A percentile compares a stretch with the other conserved stretches of the same genome.
phyloP scores from a whole-genome alignment of 2,888 invertebrate genomes.

The Antheraea assamensis region DNA sequence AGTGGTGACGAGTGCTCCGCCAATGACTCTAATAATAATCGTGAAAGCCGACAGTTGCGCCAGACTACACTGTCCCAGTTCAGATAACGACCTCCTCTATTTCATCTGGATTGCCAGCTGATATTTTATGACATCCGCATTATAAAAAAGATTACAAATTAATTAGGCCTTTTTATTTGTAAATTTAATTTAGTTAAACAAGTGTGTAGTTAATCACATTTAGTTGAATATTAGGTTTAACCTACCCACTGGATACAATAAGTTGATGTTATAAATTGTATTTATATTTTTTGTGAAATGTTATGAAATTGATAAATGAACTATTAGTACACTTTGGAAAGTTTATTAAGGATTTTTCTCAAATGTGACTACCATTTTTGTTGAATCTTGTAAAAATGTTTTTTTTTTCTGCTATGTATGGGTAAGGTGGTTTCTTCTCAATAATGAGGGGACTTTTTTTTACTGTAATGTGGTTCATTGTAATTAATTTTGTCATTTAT shows the following conservation, averaged over 20 bases:
- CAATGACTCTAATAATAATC: constrained; percentile 2
- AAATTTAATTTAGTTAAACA: constrained; percentile 22
- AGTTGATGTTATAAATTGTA: too few relatives aligned
- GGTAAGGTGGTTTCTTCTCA: neutral
- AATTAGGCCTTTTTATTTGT: too few relatives aligned
- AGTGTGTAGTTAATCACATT: neutral
- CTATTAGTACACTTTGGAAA: too few relatives aligned
- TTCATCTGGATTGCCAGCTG: neutral
- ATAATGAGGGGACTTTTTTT: neutral
- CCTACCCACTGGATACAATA: neutral
- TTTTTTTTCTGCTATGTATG: neutral
- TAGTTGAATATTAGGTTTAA: too few relatives aligned
- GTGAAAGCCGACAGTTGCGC: neutral
- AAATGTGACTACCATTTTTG: too few relatives aligned
- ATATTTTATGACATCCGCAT: neutral
- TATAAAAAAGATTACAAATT: neutral
- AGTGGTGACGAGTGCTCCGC: neutral
- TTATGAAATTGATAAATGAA: too few relatives aligned
- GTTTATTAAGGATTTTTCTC: too few relatives aligned
- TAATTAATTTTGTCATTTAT: neutral
- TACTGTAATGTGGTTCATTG: neutral
- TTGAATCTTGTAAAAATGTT: too few relatives aligned
- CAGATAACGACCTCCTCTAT: neutral
- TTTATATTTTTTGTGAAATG: too few relatives aligned
- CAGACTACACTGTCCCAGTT: neutral